Evolutionary conservation across 2,113 vertebrate genomes (phyloP), one percentile per base, ranked within the genome.

Genomic region (Vidua macroura): DNA sequence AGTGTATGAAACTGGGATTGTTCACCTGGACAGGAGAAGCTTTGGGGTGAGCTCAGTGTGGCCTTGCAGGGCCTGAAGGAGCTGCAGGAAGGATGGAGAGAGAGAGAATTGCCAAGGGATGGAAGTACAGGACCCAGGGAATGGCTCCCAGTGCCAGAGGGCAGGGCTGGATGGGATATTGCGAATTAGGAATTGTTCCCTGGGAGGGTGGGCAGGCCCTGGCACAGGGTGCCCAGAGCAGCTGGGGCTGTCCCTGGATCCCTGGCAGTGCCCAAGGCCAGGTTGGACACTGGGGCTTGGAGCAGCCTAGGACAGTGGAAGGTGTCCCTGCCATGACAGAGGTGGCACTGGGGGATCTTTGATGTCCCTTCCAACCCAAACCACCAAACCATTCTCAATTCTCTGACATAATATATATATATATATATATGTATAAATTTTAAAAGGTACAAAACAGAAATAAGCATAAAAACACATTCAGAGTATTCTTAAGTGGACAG

Each of bases 371-470:
- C 23, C 16, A 17, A 5, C 19, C 9, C 46, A 46, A 52, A 17
- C 24, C 11, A 53, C 9, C 46, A 46, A 52, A 17, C 24, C 11
- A 53, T 39, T 46, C 46, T 33, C 8, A 10, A 55, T 30, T 70
- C 30, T 43, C 27, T 72, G 17, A 48, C 9, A 48, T 27, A 0
- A 0, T 2, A 0, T 25, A 0, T 14, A 33, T 11, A 7, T 35
- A 35, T 35, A 35, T 35, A 0, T 3, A 0, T 22, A 0, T 17
- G 13, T 7, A 30, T 33, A 22, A 41, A 53, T 46, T 81, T 60
- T 1, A 33, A 75, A 66, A 76, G 10, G 22, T 39, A 21, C 25
- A n/a, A n/a, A 66, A 41, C 5, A 74, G 67, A 88, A 91, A 68
- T 44, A 73, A 63, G 3, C 14, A 76, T 28, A 46, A 82, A 92